phyloP scores from a whole-genome alignment of 2,797 vertebrate genomes.

The Poecilia picta region DNA sequence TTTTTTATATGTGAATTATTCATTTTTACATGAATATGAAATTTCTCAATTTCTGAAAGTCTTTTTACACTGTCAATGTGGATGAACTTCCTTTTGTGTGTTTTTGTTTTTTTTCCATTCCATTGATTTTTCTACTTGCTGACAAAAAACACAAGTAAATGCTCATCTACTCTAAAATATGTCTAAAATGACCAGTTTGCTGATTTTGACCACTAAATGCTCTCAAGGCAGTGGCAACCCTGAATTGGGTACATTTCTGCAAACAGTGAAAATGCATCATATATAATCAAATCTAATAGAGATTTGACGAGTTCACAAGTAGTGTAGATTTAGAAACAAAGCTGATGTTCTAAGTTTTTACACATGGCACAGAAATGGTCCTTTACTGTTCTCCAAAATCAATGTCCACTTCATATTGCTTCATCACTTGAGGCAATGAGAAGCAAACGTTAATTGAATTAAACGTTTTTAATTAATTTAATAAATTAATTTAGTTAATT shows the following conservation, averaged over 20 bases:
- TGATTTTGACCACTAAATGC: not conserved
- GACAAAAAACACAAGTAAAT: not conserved
- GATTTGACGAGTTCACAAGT: not conserved
- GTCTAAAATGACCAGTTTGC: not conserved
- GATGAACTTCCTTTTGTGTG: not conserved
- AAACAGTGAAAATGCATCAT: not conserved
- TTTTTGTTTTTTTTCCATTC: not conserved
- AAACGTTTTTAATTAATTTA: no score
- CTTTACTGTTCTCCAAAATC: not conserved
- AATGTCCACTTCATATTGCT: not conserved
- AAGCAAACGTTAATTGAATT: no score
- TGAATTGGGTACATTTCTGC: not conserved
- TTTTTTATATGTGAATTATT: not conserved
- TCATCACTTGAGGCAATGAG: not conserved
- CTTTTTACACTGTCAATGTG: not conserved
- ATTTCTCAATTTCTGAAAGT: not conserved
- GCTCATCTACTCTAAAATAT: not conserved
- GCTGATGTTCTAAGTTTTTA: not conserved
- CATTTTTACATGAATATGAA: not conserved
- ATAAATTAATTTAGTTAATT: no score
- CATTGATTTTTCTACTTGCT: not conserved
- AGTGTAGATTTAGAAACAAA: not conserved
- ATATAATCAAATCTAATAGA: not conserved
- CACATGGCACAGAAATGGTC: not conserved
- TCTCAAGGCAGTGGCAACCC: not conserved